phyloP scores from a whole-genome alignment of 2,888 invertebrate species.

The Lasioglossum vierecki region DNA sequence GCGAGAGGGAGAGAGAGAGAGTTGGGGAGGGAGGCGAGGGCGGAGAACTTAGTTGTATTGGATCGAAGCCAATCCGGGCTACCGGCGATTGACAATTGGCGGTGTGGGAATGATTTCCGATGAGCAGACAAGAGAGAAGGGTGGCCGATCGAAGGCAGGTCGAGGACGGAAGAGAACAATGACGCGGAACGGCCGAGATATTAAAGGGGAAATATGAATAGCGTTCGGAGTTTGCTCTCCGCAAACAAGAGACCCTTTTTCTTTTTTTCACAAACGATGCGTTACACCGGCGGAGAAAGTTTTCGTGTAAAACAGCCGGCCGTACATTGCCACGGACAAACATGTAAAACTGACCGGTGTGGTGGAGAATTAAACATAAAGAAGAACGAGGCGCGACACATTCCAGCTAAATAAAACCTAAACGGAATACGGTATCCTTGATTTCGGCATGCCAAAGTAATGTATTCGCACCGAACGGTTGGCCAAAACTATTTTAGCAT shows the following conservation, averaged over 20 bases:
- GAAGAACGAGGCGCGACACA: background rate
- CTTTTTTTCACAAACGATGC: background rate
- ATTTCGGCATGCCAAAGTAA: too few relatives aligned
- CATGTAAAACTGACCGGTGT: background rate
- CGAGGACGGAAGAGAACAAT: slow-evolving; percentile 42
- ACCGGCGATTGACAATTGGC: slow-evolving; percentile 76
- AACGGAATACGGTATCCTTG: background rate
- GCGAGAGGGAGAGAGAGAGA: background rate
- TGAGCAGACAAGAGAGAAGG: slow-evolving; percentile 66
- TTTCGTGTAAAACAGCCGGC: slow-evolving; percentile 22
- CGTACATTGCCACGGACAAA: background rate
- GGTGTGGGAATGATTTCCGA: slow-evolving; percentile 79
- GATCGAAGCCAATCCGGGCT: slow-evolving; percentile 71
- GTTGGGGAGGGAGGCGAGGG: background rate
- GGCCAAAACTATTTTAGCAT: too few relatives aligned
- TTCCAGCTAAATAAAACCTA: background rate
- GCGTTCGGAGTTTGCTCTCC: slow-evolving; percentile 28
- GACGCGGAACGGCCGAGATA: slow-evolving; percentile 48
- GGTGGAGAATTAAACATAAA: background rate
- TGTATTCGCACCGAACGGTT: too few relatives aligned
- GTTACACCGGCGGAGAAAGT: slow-evolving; percentile 5
- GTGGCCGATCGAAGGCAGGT: slow-evolving; percentile 38
- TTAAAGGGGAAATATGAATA: slow-evolving; percentile 55
- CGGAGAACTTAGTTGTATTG: slow-evolving; percentile 74
- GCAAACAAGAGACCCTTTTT: background rate